These are phyloP conservation scores for Chymomyza costata DNA, from an alignment of 1,140 invertebrate species.

Conservation along the genomic window DNA sequence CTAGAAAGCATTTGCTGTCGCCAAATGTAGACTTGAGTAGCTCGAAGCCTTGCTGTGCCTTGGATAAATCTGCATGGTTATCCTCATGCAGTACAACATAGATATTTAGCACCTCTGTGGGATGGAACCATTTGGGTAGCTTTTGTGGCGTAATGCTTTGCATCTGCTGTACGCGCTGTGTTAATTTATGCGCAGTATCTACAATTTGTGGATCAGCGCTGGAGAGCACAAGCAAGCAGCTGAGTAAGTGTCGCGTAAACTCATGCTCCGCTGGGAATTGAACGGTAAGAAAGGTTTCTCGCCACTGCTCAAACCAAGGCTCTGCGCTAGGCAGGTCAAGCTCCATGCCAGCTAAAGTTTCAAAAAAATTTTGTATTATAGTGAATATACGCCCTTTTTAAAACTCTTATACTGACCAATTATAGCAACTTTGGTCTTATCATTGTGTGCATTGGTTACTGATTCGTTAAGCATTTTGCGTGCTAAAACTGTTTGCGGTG, in stretches of 20 bases:
- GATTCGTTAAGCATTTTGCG: slow-evolving; percentile 92
- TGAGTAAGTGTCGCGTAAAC: slow-evolving; percentile 95
- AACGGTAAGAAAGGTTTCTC: slow-evolving; percentile 92
- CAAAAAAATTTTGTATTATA: slow-evolving; percentile 6
- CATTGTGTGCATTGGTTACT: slow-evolving; percentile 83
- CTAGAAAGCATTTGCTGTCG: slow-evolving; percentile 88
- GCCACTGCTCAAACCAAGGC: slow-evolving; percentile 98
- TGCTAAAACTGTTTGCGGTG: slow-evolving; percentile 88
- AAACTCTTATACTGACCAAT: slow-evolving; percentile 74
- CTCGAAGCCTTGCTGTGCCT: slow-evolving; percentile 86
- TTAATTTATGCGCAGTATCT: slow-evolving; percentile 85
- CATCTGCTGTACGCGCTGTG: slow-evolving; percentile 86
- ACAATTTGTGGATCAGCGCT: slow-evolving; percentile 88
- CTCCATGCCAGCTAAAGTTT: slow-evolving; percentile 75
- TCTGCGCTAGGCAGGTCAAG: slow-evolving; percentile 83
- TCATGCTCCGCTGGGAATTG: slow-evolving; percentile 96
- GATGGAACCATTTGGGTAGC: slow-evolving; percentile 93
- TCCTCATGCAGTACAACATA: slow-evolving; percentile 93
- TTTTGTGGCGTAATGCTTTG: slow-evolving; percentile 85
- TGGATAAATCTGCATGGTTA: slow-evolving; percentile 65
- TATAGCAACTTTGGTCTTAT: slow-evolving; percentile 78
- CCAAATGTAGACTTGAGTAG: slow-evolving; percentile 91
- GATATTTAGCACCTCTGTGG: slow-evolving; percentile 87
- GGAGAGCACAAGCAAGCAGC: slow-evolving; percentile 91
- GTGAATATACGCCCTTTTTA: background rate